Conservation (phyloP, 1,140 invertebrate genomes). For the Drosophila mojavensis region DNA sequence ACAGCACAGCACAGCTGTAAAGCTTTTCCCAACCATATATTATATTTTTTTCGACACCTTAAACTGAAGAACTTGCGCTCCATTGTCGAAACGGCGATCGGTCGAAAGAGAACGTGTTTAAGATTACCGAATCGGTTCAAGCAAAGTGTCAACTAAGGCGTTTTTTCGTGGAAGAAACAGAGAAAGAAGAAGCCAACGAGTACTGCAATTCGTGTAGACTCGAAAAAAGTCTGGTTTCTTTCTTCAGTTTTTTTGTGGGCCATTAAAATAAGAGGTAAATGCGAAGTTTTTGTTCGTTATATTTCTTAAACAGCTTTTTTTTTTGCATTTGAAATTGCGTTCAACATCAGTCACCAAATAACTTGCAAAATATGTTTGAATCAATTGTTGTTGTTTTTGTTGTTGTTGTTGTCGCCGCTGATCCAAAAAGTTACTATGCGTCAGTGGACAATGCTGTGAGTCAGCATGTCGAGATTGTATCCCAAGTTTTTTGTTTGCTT, state of each 20-base stretch:
- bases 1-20: background rate
- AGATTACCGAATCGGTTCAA: constrained; percentile 50
- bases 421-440: constrained; percentile 37
- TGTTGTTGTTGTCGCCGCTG: constrained; percentile 14
- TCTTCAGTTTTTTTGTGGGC: background rate
- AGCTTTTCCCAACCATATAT: constrained; percentile 9
- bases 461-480: constrained; percentile 37
- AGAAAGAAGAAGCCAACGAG: constrained; percentile 14
- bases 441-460: constrained; percentile 38
- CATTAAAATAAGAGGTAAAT: constrained; percentile 33
- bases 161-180: constrained; percentile 54
- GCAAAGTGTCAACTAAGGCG: constrained; percentile 66
- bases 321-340: constrained; percentile 23
- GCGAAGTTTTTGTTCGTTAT: constrained; percentile 11
- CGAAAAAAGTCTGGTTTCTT: constrained; percentile 26
- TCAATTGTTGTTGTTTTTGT: constrained; percentile 27
- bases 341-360: constrained; percentile 19
- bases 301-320: constrained; percentile 39
- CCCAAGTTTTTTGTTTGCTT: constrained; percentile 30
- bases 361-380: constrained; percentile 19
- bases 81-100: constrained; percentile 30
- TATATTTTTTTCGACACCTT: constrained; percentile 13
- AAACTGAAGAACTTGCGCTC: constrained; percentile 9
- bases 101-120: constrained; percentile 33
- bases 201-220: background rate